These are phyloP conservation scores for Rhaphigaster nebulosa DNA, from an alignment of 2,888 invertebrate species.

Conservation along the genomic window DNA sequence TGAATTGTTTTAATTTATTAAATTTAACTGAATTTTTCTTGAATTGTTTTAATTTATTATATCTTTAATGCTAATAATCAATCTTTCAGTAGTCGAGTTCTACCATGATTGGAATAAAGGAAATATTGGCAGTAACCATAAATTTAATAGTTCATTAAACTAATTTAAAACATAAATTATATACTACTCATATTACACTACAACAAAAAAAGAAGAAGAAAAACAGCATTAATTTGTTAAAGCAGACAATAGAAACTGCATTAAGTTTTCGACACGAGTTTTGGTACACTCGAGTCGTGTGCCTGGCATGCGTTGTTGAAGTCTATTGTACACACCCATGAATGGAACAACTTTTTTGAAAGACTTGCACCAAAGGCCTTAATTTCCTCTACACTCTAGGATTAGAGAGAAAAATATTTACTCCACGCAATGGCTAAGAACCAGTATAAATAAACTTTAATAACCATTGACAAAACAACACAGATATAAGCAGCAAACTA, in stretches of 20 bases:
- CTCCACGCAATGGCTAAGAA: neutral
- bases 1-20: too few species aligned
- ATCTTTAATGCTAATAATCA: too few species aligned
- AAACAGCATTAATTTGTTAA: neutral
- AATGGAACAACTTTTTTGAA: neutral
- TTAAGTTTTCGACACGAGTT: neutral
- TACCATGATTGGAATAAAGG: too few species aligned
- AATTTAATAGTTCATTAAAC: too few species aligned
- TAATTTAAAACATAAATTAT: too few species aligned
- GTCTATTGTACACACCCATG: neutral
- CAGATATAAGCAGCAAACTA: neutral
- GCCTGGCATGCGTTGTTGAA: neutral
- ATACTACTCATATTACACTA: neutral
- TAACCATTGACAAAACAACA: neutral
- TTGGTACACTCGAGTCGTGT: neutral
- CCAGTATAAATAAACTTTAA: neutral
- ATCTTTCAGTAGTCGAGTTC: too few species aligned
- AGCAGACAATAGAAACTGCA: neutral
- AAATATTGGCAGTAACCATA: too few species aligned
- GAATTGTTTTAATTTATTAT: too few species aligned
- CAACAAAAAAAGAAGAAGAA: neutral
- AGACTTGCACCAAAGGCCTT: neutral
- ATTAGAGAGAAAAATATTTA: neutral
- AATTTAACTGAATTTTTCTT: too few species aligned
- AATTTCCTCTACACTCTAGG: neutral